These are phyloP conservation scores for Mizuhopecten yessoensis DNA, from an alignment of 1,140 invertebrate genomes.

Conservation along the genomic window DNA sequence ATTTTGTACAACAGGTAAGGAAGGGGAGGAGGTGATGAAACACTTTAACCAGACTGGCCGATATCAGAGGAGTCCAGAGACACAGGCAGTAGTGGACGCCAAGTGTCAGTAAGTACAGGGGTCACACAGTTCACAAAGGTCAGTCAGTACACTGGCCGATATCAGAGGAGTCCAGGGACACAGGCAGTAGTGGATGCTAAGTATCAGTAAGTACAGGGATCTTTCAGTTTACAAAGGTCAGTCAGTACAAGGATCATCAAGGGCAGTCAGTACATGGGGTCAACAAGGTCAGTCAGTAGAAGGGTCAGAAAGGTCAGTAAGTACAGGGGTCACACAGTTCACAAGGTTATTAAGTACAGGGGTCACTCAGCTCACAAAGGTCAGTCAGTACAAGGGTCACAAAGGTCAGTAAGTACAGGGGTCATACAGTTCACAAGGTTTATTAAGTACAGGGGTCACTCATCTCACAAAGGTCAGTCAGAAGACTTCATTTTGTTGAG, in stretches of 20 bases:
- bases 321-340: conserved; percentile 52
- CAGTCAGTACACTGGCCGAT: conserved; percentile 67
- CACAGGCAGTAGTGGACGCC: conserved; percentile 81
- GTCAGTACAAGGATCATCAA: background rate
- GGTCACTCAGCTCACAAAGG: too few relatives aligned
- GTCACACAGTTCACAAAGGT: background rate
- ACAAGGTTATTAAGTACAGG: background rate
- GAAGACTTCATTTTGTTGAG: too few relatives aligned
- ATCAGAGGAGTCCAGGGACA: conserved; percentile 74
- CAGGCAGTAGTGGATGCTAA: conserved; percentile 82
- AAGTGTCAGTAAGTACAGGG: conserved; percentile 78
- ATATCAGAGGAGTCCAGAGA: conserved; percentile 75
- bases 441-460: too few relatives aligned
- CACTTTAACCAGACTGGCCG: conserved; percentile 72
- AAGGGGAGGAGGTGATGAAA: conserved; percentile 75
- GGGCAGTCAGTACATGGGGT: too few relatives aligned
- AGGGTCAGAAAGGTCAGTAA: conserved; percentile 68
- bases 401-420: conserved; percentile 75
- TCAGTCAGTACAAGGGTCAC: conserved; percentile 59
- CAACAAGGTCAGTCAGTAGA: too few relatives aligned
- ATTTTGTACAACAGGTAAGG: conserved; percentile 62
- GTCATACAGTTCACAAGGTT: background rate
- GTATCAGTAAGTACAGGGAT: conserved; percentile 75
- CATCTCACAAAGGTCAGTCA: background rate
- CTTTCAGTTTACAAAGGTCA: background rate